Percentiles rank a stretch among this genome's conserved stretches.
Conservation (phyloP, 2,888 invertebrate genomes). For the Sclerodermus sp. region DNA sequence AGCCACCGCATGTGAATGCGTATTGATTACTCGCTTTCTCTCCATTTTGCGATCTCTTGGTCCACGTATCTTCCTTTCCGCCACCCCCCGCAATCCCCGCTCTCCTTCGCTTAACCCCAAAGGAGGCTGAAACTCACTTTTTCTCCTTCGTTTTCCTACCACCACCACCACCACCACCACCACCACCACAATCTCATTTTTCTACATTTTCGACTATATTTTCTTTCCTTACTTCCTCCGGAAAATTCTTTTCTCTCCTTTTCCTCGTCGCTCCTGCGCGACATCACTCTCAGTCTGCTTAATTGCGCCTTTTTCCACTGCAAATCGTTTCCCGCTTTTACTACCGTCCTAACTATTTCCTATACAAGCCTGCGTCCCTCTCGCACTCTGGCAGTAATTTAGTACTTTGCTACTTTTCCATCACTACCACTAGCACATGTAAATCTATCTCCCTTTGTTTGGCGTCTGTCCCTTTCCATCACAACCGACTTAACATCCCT, state of each 20-base stretch:
- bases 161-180: not conserved
- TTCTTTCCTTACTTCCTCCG: not conserved
- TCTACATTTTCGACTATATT: not conserved
- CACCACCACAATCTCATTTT: not conserved
- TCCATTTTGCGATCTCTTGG: constrained; percentile 41
- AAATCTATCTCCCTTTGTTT: too few species aligned
- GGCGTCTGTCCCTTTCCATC: too few species aligned
- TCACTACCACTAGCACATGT: too few species aligned
- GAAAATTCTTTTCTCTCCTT: not conserved
- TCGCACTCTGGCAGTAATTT: too few species aligned
- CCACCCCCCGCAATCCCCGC: constrained; percentile 23
- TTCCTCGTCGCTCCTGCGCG: not conserved
- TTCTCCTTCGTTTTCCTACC: constrained; percentile 14
- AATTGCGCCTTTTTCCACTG: too few species aligned
- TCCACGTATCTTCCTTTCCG: constrained; percentile 29
- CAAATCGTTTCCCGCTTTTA: too few species aligned
- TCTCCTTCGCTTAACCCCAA: constrained; percentile 15
- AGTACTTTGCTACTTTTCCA: too few species aligned
- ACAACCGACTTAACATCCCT: too few species aligned
- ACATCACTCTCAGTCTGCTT: too few species aligned
- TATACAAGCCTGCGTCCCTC: too few species aligned
- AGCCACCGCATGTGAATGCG: constrained; percentile 47
- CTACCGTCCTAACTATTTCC: too few species aligned
- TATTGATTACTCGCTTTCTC: constrained; percentile 49
- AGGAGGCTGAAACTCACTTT: constrained; percentile 3